Percentiles rank a stretch among this genome's conserved stretches.
Conservation (phyloP, 1,140 invertebrate species). For the Anastatus disparis region DNA sequence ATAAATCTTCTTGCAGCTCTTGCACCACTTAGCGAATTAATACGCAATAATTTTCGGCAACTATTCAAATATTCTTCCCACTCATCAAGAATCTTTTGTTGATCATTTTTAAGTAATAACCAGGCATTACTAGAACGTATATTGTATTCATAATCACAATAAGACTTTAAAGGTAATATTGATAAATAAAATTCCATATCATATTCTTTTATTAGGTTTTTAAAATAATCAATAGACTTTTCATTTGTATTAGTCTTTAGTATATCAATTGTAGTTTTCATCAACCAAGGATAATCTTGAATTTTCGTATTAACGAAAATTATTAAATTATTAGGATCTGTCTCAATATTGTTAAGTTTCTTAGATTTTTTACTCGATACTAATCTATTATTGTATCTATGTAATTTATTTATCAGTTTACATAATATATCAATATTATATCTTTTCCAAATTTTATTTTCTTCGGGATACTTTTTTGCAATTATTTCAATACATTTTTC, state of each 20-base stretch:
- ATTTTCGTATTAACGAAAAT: too few species aligned
- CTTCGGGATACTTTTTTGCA: neutral
- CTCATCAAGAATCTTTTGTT: neutral
- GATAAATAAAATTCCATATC: neutral
- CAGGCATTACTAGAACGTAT: neutral
- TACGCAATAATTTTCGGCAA: neutral
- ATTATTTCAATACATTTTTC: neutral
- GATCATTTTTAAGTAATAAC: neutral
- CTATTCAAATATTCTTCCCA: neutral
- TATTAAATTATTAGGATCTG: too few species aligned
- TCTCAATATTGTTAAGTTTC: neutral
- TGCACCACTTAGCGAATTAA: neutral
- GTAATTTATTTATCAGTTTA: neutral
- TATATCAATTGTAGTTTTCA: neutral
- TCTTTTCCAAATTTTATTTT: neutral
- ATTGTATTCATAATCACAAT: neutral
- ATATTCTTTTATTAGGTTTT: neutral
- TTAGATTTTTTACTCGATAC: neutral
- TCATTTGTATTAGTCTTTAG: neutral
- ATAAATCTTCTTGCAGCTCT: neutral
- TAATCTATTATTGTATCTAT: neutral
- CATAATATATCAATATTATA: too few species aligned
- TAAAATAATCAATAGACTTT: neutral
- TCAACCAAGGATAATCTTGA: neutral
- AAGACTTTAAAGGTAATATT: neutral